A percentile compares a stretch with the other conserved stretches of the same genome.
Evolutionary conservation across 2,888 invertebrate species (phyloP).

Genomic region (Andrena marginata): DNA sequence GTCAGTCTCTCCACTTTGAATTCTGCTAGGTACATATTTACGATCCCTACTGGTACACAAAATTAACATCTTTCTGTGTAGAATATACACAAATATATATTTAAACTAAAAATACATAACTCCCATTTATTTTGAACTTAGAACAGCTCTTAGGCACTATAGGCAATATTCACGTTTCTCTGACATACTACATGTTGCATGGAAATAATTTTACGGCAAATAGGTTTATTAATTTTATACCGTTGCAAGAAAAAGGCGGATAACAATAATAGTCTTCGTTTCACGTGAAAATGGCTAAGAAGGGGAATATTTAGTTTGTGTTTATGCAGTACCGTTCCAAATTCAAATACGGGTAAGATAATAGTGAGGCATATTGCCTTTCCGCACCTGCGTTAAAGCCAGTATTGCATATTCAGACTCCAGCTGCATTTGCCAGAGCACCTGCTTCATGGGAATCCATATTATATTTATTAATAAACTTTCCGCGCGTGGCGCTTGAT

Average conservation of each 20-base stretch:
- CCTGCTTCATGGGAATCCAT: slow-evolving; percentile 32
- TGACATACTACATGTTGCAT: not conserved
- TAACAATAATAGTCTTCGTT: not conserved
- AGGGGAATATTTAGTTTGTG: not conserved
- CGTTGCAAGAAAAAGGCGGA: not conserved
- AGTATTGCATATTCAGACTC: slow-evolving; percentile 23
- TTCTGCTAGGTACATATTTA: too few relatives aligned
- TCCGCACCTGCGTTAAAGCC: slow-evolving; percentile 41
- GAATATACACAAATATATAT: too few relatives aligned
- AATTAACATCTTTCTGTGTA: too few relatives aligned
- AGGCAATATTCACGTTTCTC: not conserved
- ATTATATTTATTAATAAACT: slow-evolving; percentile 35
- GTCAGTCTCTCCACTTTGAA: too few relatives aligned
- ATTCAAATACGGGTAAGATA: slow-evolving; percentile 27
- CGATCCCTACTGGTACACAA: too few relatives aligned
- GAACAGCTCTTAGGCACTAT: too few relatives aligned
- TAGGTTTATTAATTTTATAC: not conserved
- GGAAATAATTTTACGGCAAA: too few relatives aligned
- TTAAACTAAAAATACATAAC: too few relatives aligned
- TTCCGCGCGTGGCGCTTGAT: not conserved
- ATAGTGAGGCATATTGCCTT: slow-evolving; percentile 13
- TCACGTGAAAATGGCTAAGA: not conserved
- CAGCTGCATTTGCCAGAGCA: slow-evolving; percentile 32
- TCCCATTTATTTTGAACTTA: too few relatives aligned
- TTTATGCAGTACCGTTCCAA: not conserved